These are phyloP conservation scores for Anas platyrhynchos DNA, from an alignment of 2,113 vertebrate genomes.

Conservation along the genomic window DNA sequence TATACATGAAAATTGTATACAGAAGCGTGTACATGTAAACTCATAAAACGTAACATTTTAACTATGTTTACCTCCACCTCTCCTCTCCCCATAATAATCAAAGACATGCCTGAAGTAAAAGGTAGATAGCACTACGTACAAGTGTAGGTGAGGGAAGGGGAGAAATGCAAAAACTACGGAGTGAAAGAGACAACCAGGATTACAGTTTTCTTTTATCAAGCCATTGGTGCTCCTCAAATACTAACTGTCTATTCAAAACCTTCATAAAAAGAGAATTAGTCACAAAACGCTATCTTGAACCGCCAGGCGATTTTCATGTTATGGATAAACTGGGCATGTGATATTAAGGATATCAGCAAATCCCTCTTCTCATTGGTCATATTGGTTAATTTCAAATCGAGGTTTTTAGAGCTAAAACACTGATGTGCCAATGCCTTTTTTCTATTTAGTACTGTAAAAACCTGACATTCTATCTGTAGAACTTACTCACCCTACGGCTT, in stretches of 20 bases:
- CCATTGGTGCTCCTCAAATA: background rate
- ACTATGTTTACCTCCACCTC: background rate
- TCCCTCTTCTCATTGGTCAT: background rate
- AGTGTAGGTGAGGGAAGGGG: background rate
- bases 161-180: background rate
- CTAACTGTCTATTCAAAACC: background rate
- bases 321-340: background rate
- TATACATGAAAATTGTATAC: background rate
- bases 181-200: background rate
- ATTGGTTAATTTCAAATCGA: background rate
- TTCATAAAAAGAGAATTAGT: background rate
- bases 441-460: background rate
- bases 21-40: background rate
- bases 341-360: constrained; percentile 19
- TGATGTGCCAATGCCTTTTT: background rate
- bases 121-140: background rate
- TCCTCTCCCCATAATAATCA: background rate
- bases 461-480: background rate
- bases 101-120: background rate
- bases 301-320: background rate
- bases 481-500: background rate
- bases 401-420: background rate
- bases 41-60: background rate
- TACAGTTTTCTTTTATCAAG: background rate
- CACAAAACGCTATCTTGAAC: background rate